Percentiles rank a stretch among this genome's conserved stretches.
Evolutionary conservation across 2,888 invertebrate species (phyloP).

Genomic region (Drosophila paranaensis): DNA sequence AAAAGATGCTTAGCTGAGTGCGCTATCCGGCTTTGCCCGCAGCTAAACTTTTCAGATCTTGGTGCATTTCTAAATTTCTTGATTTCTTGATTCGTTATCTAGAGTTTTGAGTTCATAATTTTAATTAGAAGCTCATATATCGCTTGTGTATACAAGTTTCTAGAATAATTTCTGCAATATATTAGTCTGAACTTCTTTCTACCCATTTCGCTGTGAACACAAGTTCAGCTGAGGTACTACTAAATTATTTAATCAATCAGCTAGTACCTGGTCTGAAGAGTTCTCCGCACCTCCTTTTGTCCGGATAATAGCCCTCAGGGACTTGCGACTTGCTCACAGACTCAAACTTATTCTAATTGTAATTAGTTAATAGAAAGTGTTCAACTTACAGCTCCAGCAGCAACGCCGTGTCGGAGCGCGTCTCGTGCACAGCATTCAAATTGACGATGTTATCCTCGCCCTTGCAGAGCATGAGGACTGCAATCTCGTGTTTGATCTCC

Average conservation of each 20-base stretch:
- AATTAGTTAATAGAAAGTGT: neutral
- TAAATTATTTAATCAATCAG: too few species aligned
- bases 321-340: neutral
- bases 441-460: constrained; percentile 94
- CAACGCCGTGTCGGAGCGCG: constrained; percentile 91
- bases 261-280: too few species aligned
- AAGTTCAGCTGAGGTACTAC: too few species aligned
- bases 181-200: too few species aligned
- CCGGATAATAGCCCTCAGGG: too few species aligned
- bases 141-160: too few species aligned
- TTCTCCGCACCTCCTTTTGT: too few species aligned
- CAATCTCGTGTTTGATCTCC: constrained; percentile 97
- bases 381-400: constrained; percentile 93
- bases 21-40: neutral
- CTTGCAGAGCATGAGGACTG: constrained; percentile 94
- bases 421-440: constrained; percentile 94
- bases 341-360: neutral
- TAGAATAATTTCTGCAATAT: too few species aligned
- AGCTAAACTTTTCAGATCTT: neutral
- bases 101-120: too few species aligned
- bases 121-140: too few species aligned
- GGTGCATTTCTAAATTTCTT: neutral
- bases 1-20: neutral
- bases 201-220: too few species aligned
- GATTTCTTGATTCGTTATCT: too few species aligned